These are phyloP conservation scores for Trematomus bernacchii DNA, from an alignment of 2,797 vertebrate genomes.

Conservation along the genomic window DNA sequence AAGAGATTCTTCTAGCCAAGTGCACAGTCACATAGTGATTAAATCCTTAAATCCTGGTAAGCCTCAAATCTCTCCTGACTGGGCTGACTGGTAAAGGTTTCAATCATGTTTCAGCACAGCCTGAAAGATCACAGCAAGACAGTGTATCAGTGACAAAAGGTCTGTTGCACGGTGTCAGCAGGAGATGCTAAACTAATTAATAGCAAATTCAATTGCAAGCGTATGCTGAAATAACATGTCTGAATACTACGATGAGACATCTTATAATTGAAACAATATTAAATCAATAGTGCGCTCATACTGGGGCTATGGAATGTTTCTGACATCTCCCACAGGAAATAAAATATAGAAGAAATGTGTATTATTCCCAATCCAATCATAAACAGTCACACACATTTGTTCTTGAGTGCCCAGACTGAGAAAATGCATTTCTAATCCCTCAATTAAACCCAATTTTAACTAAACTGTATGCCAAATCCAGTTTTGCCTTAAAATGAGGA, in stretches of 20 bases:
- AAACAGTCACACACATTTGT: neutral
- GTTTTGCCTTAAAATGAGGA: neutral
- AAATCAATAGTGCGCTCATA: neutral
- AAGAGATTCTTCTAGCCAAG: conserved; percentile 12
- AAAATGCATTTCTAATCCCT: neutral
- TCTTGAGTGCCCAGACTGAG: neutral
- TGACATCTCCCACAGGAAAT: neutral
- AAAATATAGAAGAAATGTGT: neutral
- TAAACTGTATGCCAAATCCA: neutral
- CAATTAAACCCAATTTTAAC: neutral
- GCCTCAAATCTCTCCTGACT: conserved; percentile 24
- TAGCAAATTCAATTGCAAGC: neutral
- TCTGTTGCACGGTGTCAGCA: conserved; percentile 37
- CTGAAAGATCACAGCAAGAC: conserved; percentile 41
- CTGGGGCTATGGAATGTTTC: neutral
- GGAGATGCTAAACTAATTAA: conserved; percentile 36
- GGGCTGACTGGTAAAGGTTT: conserved; percentile 14
- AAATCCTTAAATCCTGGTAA: conserved; percentile 27
- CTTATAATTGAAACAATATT: neutral
- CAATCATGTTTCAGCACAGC: conserved; percentile 24
- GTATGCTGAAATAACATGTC: neutral
- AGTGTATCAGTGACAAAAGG: conserved; percentile 29
- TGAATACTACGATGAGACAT: neutral
- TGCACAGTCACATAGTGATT: conserved; percentile 27
- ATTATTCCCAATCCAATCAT: neutral